Conservation (phyloP, 2,888 invertebrate genomes). For the Clistopyga incitator region DNA sequence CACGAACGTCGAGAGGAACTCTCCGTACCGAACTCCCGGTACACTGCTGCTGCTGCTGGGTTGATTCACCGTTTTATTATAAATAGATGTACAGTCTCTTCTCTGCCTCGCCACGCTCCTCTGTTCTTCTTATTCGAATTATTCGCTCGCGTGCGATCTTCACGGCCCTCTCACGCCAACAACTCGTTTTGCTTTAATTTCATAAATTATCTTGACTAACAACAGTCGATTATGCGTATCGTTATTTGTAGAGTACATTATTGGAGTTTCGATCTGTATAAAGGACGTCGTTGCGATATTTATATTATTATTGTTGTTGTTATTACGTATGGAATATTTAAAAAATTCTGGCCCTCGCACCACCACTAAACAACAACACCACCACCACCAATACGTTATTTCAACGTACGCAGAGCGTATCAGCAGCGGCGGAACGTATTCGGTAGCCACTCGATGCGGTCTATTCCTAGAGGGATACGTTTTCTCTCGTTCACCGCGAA, state of each 20-base stretch:
- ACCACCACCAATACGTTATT: not conserved
- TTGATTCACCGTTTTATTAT: slow-evolving; percentile 68
- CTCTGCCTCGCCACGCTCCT: slow-evolving; percentile 50
- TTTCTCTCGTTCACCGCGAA: not conserved
- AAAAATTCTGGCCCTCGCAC: slow-evolving; percentile 37
- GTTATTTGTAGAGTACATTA: not conserved
- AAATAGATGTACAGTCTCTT: slow-evolving; percentile 65
- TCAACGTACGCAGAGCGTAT: not conserved
- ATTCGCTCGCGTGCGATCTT: slow-evolving; percentile 2
- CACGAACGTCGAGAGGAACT: not conserved
- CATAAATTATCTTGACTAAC: not conserved
- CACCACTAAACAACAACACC: not conserved
- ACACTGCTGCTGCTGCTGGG: slow-evolving; percentile 42
- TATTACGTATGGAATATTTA: slow-evolving; percentile 1
- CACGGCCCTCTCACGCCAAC: slow-evolving; percentile 36
- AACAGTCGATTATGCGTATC: not conserved
- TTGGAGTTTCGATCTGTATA: not conserved
- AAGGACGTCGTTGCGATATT: not conserved
- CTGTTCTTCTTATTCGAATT: slow-evolving; percentile 36
- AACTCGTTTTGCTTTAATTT: slow-evolving; percentile 7
- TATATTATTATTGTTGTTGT: slow-evolving; percentile 1
- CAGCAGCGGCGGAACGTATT: not conserved
- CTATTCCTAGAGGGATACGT: slow-evolving; percentile 45
- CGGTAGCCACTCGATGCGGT: slow-evolving; percentile 25
- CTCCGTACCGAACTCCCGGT: not conserved